phyloP scores from a whole-genome alignment of 2,888 invertebrate species.

The Gandaritis pyraliata region DNA sequence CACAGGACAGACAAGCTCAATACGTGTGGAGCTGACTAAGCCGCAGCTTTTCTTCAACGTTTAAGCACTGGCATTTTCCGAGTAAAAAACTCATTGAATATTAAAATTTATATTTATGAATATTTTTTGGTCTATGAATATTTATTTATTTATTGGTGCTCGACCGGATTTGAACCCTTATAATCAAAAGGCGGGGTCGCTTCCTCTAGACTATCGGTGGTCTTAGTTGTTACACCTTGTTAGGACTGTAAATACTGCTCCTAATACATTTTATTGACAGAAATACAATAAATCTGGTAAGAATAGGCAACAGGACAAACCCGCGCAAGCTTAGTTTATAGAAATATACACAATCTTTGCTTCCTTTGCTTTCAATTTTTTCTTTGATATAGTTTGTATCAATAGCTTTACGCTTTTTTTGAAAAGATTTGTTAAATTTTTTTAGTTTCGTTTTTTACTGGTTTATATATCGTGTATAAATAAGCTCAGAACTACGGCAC shows the following conservation, averaged over 20 bases:
- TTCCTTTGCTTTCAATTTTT: slow-evolving; percentile 55
- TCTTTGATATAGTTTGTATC: slow-evolving; percentile 59
- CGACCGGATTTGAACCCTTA: too few species aligned
- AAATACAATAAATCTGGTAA: slow-evolving; percentile 53
- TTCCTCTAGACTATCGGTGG: too few species aligned
- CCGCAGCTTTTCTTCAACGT: too few species aligned
- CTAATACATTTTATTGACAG: slow-evolving; percentile 59
- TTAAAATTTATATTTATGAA: too few species aligned
- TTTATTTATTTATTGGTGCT: too few species aligned
- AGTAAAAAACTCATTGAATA: too few species aligned
- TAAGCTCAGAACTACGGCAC: too few species aligned
- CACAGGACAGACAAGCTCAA: too few species aligned
- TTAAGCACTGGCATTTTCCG: too few species aligned
- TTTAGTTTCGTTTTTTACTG: slow-evolving; percentile 6
- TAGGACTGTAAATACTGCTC: slow-evolving; percentile 75
- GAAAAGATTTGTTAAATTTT: slow-evolving; percentile 33
- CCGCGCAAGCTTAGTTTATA: slow-evolving; percentile 51
- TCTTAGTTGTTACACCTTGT: slow-evolving; percentile 9
- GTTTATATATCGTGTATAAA: not conserved
- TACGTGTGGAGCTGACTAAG: too few species aligned
- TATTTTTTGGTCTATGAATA: too few species aligned
- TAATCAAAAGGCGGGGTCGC: too few species aligned
- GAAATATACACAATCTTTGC: slow-evolving; percentile 48
- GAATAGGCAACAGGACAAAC: slow-evolving; percentile 52
- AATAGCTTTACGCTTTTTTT: slow-evolving; percentile 53